Base-by-base conservation (phyloP, 2,888 invertebrate genomes). In the Ephialtes manifestator region DNA sequence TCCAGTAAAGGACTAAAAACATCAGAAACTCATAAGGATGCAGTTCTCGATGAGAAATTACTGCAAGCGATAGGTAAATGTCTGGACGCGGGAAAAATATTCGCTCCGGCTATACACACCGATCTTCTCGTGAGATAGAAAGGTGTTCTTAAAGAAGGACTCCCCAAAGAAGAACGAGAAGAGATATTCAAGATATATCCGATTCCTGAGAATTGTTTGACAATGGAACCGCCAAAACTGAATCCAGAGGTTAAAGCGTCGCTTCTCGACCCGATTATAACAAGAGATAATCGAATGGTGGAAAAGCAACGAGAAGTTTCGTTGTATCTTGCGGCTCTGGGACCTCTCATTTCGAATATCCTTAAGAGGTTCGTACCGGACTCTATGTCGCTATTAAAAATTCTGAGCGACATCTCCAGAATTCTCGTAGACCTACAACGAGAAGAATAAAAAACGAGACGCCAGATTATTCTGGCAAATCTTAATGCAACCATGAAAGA, bases 271-370 rank as follows among this genome's bases (percentile, higher is more conserved):
- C 76, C 83, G 0, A 60, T 84, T 39, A 65, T 86, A 24, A 58
- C n/a, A 43, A 85, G 81, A 77, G 88, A 85, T 46, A 80, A 72
- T 1, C 71, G 82, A n/a, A 84, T 88, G 13, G 71, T 79, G 1
- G 83, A 67, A 31, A 80, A 87, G 58, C 87, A 87, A 53, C 39
- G 77, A 43, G 72, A 81, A 15, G 53, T 86, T 2, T 58, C 82
- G 13, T 67, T 75, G 2, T 83, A 85, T 67, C 63, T 86, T 13
- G 60, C 79, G 51, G 78, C 84, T 2, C 18, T 81, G 3, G 80
- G 83, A 1, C 35, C 67, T 2, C 11, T 72, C 7, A 60, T 85
- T 11, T 70, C 63, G 3, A 72, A 68, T 18, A 55, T 80, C 31
- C 51, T 78, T 1, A 84, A 82, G 48, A 68, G 51, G 8, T 11